phyloP scores from a whole-genome alignment of 2,888 invertebrate genomes.

The Abrostola triplasia region DNA sequence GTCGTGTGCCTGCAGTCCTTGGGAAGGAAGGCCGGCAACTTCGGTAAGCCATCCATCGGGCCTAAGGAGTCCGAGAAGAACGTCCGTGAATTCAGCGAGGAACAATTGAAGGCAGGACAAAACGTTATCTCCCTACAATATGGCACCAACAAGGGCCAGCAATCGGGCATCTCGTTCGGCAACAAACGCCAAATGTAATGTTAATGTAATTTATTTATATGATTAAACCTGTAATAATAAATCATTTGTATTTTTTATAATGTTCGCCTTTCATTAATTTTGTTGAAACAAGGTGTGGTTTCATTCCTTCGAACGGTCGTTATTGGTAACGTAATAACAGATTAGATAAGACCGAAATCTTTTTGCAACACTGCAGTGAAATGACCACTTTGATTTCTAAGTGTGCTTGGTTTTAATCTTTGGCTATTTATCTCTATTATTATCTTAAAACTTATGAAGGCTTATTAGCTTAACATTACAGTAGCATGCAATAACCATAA shows the following conservation, averaged over 20 bases:
- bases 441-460: neutral
- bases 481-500: too few relatives aligned
- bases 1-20: slow-evolving; percentile 97
- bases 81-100: slow-evolving; percentile 96
- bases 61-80: slow-evolving; percentile 99
- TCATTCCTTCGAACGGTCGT: slow-evolving; percentile 34
- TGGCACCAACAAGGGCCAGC: slow-evolving; percentile 98
- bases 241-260: slow-evolving; percentile 72
- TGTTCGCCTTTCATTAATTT: slow-evolving; percentile 57
- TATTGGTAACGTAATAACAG: slow-evolving; percentile 37
- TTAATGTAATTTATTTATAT: slow-evolving; percentile 58
- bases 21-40: slow-evolving; percentile 96
- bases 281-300: slow-evolving; percentile 59
- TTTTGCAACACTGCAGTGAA: slow-evolving; percentile 25
- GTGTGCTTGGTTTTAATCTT: neutral
- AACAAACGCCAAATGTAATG: slow-evolving; percentile 98
- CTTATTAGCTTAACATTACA: neutral
- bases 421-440: neutral
- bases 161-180: slow-evolving; percentile 98
- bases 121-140: slow-evolving; percentile 98
- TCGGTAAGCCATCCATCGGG: slow-evolving; percentile 96
- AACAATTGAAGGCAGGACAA: slow-evolving; percentile 97
- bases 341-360: slow-evolving; percentile 47
- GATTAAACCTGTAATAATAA: slow-evolving; percentile 65
- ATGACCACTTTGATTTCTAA: slow-evolving; percentile 10